phyloP scores from a whole-genome alignment of 92 coral and sea anemone genomes.

The Pocillopora grandis region DNA sequence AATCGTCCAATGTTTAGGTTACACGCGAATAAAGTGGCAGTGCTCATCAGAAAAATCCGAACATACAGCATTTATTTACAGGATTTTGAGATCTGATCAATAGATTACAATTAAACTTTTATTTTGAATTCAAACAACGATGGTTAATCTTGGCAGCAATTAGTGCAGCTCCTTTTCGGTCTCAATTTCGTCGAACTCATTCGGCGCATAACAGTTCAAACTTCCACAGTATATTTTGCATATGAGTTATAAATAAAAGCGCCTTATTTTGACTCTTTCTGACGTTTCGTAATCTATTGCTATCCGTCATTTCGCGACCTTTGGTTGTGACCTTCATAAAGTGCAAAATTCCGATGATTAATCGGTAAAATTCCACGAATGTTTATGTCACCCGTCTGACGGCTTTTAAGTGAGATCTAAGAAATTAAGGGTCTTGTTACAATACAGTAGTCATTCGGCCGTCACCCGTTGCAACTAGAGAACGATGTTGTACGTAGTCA shows the following conservation, averaged over 20 bases:
- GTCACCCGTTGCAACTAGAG: no score
- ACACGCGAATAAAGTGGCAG: no score
- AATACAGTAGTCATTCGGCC: no score
- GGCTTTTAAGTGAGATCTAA: neutral
- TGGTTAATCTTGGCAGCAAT: neutral
- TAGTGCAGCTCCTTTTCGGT: no score
- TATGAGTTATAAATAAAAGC: neutral
- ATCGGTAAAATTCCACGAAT: conserved; percentile 2
- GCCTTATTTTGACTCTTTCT: neutral
- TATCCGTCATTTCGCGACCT: conserved; percentile 20
- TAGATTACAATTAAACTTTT: neutral
- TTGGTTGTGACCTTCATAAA: conserved; percentile 4
- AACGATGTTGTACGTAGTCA: no score
- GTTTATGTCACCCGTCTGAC: neutral
- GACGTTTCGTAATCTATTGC: neutral
- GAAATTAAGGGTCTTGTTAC: neutral
- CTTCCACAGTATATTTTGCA: neutral
- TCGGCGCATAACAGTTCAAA: neutral
- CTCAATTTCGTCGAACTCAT: neutral
- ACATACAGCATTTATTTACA: neutral
- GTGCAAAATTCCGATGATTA: conserved; percentile 12
- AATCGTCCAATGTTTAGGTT: neutral
- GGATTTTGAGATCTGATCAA: neutral
- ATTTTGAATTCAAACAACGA: neutral
- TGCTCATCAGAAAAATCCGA: no score